A percentile compares a stretch with the other conserved stretches of the same genome.
phyloP scores from a whole-genome alignment of 2,113 vertebrate genomes.

The Danionella cerebrum region DNA sequence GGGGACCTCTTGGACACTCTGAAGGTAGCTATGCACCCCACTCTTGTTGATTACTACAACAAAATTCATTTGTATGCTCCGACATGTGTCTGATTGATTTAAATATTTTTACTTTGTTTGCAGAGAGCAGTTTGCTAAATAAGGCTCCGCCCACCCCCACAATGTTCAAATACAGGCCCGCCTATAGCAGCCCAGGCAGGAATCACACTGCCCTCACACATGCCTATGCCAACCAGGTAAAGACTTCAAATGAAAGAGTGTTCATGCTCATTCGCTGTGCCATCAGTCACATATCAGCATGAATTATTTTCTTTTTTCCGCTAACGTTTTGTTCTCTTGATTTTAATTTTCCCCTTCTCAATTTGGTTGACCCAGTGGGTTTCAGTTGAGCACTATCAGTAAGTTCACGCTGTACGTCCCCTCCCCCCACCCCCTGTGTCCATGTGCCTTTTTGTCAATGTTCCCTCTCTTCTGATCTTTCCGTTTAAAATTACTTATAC shows the following conservation, averaged over 20 bases:
- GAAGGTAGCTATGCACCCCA: too few species aligned
- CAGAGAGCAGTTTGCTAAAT: constrained; percentile 80
- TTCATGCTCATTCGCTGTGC: background rate
- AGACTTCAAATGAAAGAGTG: background rate
- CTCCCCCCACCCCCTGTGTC: background rate
- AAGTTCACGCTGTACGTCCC: constrained; percentile 52
- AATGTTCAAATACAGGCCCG: constrained; percentile 92
- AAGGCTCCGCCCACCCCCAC: constrained; percentile 91
- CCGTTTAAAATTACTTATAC: background rate
- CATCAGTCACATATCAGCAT: constrained; percentile 1
- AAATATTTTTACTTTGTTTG: background rate
- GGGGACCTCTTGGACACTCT: constrained; percentile 66
- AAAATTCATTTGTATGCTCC: too few species aligned
- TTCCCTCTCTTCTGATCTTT: background rate
- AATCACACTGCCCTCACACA: constrained; percentile 70
- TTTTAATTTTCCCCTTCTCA: constrained; percentile 47
- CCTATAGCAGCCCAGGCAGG: constrained; percentile 81
- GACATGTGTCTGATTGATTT: background rate
- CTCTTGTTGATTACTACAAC: too few species aligned
- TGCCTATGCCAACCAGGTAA: constrained; percentile 72
- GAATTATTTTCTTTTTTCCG: constrained; percentile 1
- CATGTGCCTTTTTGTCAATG: background rate
- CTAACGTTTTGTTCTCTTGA: constrained; percentile 17
- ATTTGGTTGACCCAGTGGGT: constrained; percentile 64
- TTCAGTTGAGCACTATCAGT: constrained; percentile 70